phyloP scores from a whole-genome alignment of 2,113 vertebrate species.

The Peromyscus leucopus region DNA sequence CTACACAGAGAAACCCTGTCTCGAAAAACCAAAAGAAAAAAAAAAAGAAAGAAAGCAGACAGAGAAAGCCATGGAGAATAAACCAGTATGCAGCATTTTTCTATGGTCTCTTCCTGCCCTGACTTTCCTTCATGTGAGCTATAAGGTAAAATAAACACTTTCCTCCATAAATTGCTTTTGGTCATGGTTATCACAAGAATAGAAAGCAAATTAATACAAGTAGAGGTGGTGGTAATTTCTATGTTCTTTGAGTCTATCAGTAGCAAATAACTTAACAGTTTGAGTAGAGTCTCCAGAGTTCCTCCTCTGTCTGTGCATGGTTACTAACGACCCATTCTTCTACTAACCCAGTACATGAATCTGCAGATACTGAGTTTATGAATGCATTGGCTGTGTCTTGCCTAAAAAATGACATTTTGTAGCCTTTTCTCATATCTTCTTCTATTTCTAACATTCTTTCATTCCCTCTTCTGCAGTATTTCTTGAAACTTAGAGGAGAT shows the following conservation, averaged over 20 bases:
- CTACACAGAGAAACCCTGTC: too few relatives aligned
- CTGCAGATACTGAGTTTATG: neutral
- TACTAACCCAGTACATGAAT: too few relatives aligned
- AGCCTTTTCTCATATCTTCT: neutral
- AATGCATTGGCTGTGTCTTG: neutral
- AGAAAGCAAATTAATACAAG: neutral
- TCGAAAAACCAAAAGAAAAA: too few relatives aligned
- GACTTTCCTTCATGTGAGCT: neutral
- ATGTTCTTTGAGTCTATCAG: neutral
- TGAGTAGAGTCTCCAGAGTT: neutral
- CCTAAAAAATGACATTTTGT: neutral
- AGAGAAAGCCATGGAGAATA: neutral
- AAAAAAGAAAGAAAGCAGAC: neutral
- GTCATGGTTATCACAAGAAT: neutral
- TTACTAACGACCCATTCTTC: neutral
- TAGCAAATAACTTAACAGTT: neutral
- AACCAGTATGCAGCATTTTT: neutral
- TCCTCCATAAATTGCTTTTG: neutral
- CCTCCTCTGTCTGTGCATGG: neutral
- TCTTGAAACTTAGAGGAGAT: too few relatives aligned
- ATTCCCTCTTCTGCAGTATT: neutral
- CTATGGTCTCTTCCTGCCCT: neutral
- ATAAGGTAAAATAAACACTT: neutral
- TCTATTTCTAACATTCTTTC: neutral
- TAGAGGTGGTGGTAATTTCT: neutral